Evolutionary conservation across 2,113 vertebrate species (phyloP), one percentile per base, ranked within the genome.

Genomic region (Galeopterus variegatus): DNA sequence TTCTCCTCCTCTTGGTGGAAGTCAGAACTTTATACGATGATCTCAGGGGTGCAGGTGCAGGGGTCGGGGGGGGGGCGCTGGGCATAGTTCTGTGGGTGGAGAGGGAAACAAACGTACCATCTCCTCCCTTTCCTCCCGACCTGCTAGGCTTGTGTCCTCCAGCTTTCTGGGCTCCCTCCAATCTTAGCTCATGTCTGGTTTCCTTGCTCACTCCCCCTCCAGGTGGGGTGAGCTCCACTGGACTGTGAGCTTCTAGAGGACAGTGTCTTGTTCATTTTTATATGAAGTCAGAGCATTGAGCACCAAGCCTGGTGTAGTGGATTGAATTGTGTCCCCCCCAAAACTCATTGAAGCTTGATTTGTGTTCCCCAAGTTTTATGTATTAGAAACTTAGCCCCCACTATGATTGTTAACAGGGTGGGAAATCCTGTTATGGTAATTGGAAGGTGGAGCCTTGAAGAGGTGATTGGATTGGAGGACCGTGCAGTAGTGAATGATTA

Each of bases 151-250:
- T 23, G 2, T 1, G 23, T 36, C 58, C 31, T 67, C 15, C 1
- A 1, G 52, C 18, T 56, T 48, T 31, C 45, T 1, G 4, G 41
- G 54, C 6, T 81, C 24, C 45, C 54, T 70, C 62, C 9, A n/a
- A 0, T 52, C 33, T 90, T n/a, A 28, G 26, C 5, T 26, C 4
- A 0, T 0, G 2, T 13, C 76, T 84, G 48, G 62, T 4, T 28
- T 28, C 17, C 36, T 13, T 1, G 0, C 31, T 18, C 31, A 41
- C 21, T 56, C 15, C 9, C 21, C 2, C 3, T 1, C 10, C 41
- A 3, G 3, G 19, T 24, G 6, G 1, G 8, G 15, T 33, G 45
- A 92, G 13, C 11, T 41, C 87, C 45, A 6, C 41, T 21, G 24
- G 21, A 36, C 36, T 31, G 19, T 75, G 33, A 24, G 33, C 41